Conservation (phyloP, 2,888 invertebrate genomes). For the Chymomyza amoena region DNA sequence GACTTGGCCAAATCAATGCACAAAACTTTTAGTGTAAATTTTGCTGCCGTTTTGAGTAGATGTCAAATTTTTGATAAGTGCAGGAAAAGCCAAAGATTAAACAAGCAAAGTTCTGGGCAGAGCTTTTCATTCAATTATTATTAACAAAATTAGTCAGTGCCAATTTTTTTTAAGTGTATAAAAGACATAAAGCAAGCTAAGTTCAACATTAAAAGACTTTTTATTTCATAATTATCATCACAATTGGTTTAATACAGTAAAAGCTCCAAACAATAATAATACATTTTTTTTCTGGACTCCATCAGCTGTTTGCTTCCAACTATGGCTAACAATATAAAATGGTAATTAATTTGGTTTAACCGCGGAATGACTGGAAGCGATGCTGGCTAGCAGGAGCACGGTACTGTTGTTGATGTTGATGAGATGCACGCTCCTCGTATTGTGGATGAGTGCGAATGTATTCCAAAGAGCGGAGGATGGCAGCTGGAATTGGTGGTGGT, state of each 20-base stretch:
- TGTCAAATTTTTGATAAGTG: neutral
- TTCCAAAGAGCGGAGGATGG: conserved; percentile 65
- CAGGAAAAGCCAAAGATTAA: no score
- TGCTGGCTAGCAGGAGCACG: conserved; percentile 3
- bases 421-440: conserved; percentile 40
- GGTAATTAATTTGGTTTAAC: neutral
- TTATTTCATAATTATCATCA: neutral
- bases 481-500: conserved; percentile 74
- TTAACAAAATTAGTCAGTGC: no score
- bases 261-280: neutral
- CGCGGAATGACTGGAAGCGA: conserved; percentile 1
- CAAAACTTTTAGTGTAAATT: neutral
- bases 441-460: conserved; percentile 74
- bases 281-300: neutral
- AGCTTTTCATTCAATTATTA: no score
- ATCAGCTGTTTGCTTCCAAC: neutral
- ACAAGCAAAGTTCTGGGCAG: no score
- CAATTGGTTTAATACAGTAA: neutral
- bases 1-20: neutral
- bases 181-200: no score
- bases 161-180: no score
- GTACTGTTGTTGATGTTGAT: neutral
- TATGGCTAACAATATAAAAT: neutral
- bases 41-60: neutral
- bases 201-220: neutral